Evolutionary conservation across 2,113 vertebrate species (phyloP), one percentile per base, ranked within the genome.

Genomic region (Aegithalos caudatus): DNA sequence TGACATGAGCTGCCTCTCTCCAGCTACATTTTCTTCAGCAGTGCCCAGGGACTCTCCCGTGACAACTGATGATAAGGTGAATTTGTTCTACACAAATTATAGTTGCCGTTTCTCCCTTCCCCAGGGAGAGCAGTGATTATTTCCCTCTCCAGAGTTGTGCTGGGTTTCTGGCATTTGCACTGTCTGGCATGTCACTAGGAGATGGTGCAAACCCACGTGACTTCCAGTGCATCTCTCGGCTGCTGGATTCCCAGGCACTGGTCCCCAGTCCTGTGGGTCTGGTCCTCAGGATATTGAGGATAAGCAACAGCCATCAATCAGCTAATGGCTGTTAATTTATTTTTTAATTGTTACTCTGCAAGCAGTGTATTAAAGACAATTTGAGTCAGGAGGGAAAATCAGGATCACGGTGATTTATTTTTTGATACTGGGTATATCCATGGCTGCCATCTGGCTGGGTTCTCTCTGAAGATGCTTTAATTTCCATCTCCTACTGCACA

Each of bases 21-120:
- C 21, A 40, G 79, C 67, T 86, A 27, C 2, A 0, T 66, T 93
- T 94, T 86, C 50, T 81, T 81, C 64, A 73, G 3, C 42, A 38
- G 79, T 31, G 80, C 86, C 90, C 78, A 35, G 21, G 64, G 88
- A 86, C 42, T 86, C 67, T 90, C 23, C 88, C 0, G 0, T 70
- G 82, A 92, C 88, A 90, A 7, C 66, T 62, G 90, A 80, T 82
- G 81, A 72, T 83, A 81, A 77, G 92, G 82, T 88, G 67, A 86
- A 92, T 90, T 96, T 95, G 27, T 60, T 88, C 47, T 62, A 54
- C 33, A n/a, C 1, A 1, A 42, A 21, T 70, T 70, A 25, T 2
- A 53, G 82, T 88, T 54, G 51, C 79, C 78, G 54, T 47, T 88
- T 81, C 47, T 86, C 29, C 29, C 29, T 56, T 7, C 9, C 42